Evolutionary conservation across 2,113 vertebrate species (phyloP).

Genomic region (Silurus meridionalis): DNA sequence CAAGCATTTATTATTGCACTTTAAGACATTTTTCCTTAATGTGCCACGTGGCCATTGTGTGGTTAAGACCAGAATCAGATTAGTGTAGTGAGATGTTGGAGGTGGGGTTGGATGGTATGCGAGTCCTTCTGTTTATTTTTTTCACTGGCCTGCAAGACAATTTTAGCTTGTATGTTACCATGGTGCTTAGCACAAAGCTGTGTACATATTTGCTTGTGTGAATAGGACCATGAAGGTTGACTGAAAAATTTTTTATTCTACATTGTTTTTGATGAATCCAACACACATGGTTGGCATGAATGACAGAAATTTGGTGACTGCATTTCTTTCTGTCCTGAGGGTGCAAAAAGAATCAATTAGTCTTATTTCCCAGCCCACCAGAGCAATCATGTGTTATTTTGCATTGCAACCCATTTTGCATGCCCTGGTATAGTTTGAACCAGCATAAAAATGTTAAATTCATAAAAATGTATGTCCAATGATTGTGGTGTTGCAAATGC

Average conservation of each 20-base stretch:
- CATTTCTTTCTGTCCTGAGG: not conserved
- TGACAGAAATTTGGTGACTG: not conserved
- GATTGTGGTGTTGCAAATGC: not conserved
- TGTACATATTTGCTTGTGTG: constrained; percentile 32
- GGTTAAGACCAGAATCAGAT: not conserved
- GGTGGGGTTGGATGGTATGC: constrained; percentile 12
- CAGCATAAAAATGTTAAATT: not conserved
- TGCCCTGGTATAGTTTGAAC: not conserved
- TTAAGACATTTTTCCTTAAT: not conserved
- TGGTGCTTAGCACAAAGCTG: constrained; percentile 7
- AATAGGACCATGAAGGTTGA: not conserved
- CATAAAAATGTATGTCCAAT: not conserved
- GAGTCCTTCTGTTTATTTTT: not conserved
- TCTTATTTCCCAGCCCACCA: not conserved
- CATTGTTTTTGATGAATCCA: not conserved
- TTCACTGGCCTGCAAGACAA: constrained; percentile 22
- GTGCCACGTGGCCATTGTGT: not conserved
- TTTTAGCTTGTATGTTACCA: constrained; percentile 30
- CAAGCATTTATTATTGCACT: not conserved
- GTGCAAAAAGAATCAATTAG: not conserved
- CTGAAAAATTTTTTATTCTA: constrained; percentile 11
- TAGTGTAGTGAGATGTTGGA: constrained; percentile 9
- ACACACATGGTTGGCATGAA: constrained; percentile 3
- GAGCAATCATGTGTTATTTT: not conserved
- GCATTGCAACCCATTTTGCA: not conserved